Conservation (phyloP, 2,888 invertebrate genomes). For the Zhengitettix transpicula region DNA sequence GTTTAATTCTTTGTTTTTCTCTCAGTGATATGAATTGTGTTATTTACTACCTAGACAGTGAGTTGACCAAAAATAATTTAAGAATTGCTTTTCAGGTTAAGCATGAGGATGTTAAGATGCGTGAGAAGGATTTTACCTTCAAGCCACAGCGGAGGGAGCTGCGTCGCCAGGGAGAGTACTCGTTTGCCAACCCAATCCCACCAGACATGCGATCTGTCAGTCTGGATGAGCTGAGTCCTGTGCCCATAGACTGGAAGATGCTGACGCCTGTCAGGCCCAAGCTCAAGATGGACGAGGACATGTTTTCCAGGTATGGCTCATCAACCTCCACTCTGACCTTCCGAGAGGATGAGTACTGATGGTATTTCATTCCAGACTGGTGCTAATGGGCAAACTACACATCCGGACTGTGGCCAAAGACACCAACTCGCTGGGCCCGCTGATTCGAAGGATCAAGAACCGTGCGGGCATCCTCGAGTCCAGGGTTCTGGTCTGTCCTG, state of each 20-base stretch:
- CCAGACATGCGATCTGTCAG: slow-evolving; percentile 60
- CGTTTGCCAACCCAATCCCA: slow-evolving; percentile 64
- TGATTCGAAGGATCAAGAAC: slow-evolving; percentile 55
- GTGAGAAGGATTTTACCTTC: slow-evolving; percentile 57
- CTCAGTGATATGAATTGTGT: no score
- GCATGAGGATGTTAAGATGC: slow-evolving; percentile 59
- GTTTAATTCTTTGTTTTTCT: no score
- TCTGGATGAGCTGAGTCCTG: slow-evolving; percentile 61
- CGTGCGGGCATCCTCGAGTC: slow-evolving; percentile 67
- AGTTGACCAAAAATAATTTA: no score
- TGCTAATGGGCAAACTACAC: slow-evolving; percentile 67
- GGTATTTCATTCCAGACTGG: slow-evolving; percentile 32
- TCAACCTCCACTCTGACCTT: no score
- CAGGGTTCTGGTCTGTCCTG: slow-evolving; percentile 52
- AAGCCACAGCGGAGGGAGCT: slow-evolving; percentile 57
- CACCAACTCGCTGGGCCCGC: slow-evolving; percentile 38
- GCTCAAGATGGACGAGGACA: slow-evolving; percentile 67
- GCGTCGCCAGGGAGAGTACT: slow-evolving; percentile 41
- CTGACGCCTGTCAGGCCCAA: slow-evolving; percentile 74
- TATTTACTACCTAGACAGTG: no score
- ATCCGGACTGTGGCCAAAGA: slow-evolving; percentile 54
- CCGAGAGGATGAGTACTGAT: no score
- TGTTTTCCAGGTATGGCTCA: slow-evolving; percentile 62
- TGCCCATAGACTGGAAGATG: slow-evolving; percentile 88
- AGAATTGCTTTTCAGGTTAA: slow-evolving; percentile 33